Percentiles rank a stretch among this genome's conserved stretches.
Conservation (phyloP, 2,113 vertebrate genomes). For the Felis chaus region DNA sequence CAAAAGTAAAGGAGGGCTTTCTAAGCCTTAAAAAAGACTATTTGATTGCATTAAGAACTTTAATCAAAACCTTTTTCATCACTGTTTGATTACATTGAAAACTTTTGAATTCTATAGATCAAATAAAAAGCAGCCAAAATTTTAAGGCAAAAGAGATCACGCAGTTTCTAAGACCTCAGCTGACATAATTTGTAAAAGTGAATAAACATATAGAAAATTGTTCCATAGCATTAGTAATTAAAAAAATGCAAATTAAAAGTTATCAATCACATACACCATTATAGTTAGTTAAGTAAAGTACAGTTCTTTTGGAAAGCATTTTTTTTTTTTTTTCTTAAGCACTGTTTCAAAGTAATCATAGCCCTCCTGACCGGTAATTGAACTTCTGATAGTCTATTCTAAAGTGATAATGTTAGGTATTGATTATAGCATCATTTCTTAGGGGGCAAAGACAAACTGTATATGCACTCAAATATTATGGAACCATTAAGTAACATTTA, state of each 20-base stretch:
- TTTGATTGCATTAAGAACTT: not conserved
- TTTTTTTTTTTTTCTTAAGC: not conserved
- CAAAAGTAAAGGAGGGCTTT: not conserved
- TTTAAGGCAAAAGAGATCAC: not conserved
- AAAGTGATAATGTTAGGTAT: not conserved
- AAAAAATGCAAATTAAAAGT: not conserved
- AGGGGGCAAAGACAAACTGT: not conserved
- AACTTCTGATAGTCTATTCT: not conserved
- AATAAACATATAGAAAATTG: not conserved
- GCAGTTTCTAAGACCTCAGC: not conserved
- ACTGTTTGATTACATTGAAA: not conserved
- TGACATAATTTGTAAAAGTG: not conserved
- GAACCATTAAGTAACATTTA: not conserved
- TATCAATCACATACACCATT: not conserved
- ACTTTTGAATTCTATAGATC: not conserved
- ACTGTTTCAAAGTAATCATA: conserved; percentile 22
- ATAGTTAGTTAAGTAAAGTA: not conserved
- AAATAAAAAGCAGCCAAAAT: not conserved
- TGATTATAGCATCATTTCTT: not conserved
- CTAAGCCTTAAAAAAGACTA: not conserved
- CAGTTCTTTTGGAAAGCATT: not conserved
- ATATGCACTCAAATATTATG: not conserved
- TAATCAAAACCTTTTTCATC: not conserved
- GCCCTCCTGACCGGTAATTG: not conserved
- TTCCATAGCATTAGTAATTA: not conserved